Percentiles rank a stretch among this genome's conserved stretches.
These are phyloP conservation scores for Antheraea assamensis DNA, from an alignment of 2,888 invertebrate species.

Conservation along the genomic window DNA sequence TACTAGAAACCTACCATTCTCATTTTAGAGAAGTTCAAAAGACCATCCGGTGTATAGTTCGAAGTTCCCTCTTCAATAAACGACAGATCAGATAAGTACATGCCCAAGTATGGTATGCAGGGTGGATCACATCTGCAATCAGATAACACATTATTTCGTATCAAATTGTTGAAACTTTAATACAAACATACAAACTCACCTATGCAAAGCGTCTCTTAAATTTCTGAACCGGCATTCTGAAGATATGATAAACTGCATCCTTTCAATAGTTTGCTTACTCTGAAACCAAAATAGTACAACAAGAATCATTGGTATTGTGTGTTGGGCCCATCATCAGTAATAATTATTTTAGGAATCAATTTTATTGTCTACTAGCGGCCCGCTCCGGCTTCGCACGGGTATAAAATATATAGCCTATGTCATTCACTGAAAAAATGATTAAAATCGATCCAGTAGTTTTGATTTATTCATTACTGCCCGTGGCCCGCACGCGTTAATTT, in stretches of 20 bases:
- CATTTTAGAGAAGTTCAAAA: slow-evolving; percentile 97
- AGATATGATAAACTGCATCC: slow-evolving; percentile 92
- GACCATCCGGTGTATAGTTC: slow-evolving; percentile 93
- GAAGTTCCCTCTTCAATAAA: slow-evolving; percentile 97
- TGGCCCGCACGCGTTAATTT: no score
- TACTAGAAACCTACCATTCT: slow-evolving; percentile 86
- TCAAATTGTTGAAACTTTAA: not conserved
- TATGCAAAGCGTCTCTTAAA: slow-evolving; percentile 92
- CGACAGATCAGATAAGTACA: slow-evolving; percentile 94
- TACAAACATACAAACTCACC: slow-evolving; percentile 53
- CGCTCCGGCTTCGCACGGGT: no score
- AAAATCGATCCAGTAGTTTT: no score
- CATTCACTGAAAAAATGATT: no score
- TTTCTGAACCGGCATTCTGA: slow-evolving; percentile 95
- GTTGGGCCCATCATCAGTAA: not conserved
- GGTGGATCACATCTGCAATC: slow-evolving; percentile 89
- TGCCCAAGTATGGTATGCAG: slow-evolving; percentile 92
- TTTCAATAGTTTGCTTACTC: slow-evolving; percentile 94
- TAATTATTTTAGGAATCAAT: not conserved
- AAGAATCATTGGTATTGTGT: not conserved
- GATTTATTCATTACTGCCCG: no score
- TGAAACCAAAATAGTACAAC: slow-evolving; percentile 51
- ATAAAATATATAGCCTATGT: no score
- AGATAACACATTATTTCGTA: not conserved
- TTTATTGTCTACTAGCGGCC: no score